Base-by-base conservation (phyloP, 2,797 vertebrate genomes). In the Malacoctenus gilli region DNA sequence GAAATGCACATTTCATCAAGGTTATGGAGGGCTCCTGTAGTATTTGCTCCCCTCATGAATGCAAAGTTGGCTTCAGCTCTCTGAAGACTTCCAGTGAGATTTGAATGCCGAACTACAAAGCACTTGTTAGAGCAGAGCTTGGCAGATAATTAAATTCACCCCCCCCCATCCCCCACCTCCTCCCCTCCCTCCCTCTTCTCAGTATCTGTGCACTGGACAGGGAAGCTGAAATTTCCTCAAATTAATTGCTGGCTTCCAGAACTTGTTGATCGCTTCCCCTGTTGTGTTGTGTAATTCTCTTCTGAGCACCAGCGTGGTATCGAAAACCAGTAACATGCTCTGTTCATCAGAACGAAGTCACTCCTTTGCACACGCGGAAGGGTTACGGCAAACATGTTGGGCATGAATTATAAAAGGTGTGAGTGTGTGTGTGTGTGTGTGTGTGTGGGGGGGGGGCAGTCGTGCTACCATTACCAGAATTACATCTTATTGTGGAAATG, bases 1-100 rank as follows among this genome's bases (percentile, higher is more conserved):
- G 79, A 87, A 91, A 90, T 90, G 73, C 84, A 89, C 86, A 89
- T 89, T 90, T 92, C 84, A 90, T 91, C 87, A 91, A 91, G 90
- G 89, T 90, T 89, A 89, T 58, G 52, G 64, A 67, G 73, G 74
- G 75, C 77, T 76, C 77, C 80, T 83, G 81, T 82, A 77, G 75
- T 79, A 68, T 83, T 84, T 76, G 68, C 80, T 72, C 76, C 72
- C 52, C 82, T 85, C 80, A 86, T 90, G 86, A 86, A 91, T 89
- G 82, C 80, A 89, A 87, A 91, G 86, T 88, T 87, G 68, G 57
- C 72, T 70, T 67, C 64, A 57, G 59, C 73, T 85, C 84, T 90
- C 86, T 85, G 84, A 89, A 89, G 87, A 85, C 80, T 77, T 72
- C 75, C 84, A 71, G 68, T 52, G 86, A 87, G 78, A 89, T 84